Evolutionary conservation across 1,140 invertebrate genomes (phyloP).

Genomic region (Ridgeia piscesae): DNA sequence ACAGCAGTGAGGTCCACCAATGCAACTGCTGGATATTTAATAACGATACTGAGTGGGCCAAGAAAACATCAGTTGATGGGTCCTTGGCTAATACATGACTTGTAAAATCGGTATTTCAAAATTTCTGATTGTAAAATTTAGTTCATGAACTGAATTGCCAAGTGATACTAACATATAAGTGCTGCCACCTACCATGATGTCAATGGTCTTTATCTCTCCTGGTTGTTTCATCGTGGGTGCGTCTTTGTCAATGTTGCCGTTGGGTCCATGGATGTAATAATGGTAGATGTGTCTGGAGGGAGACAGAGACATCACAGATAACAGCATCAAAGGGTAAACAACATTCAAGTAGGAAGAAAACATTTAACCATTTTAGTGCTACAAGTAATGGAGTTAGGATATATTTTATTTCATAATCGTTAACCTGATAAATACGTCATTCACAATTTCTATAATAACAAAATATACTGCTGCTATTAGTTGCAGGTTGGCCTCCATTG

Average conservation of each 20-base stretch:
- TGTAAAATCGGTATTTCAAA: not conserved
- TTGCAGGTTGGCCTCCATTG: too few relatives aligned
- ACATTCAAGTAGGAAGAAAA: not conserved
- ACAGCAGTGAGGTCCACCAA: not conserved
- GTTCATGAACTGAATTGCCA: not conserved
- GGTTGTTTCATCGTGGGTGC: constrained; percentile 24
- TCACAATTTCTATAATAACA: too few relatives aligned
- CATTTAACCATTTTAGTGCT: too few relatives aligned
- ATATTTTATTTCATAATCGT: too few relatives aligned
- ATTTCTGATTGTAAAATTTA: not conserved
- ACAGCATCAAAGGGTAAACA: not conserved
- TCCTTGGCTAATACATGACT: too few relatives aligned
- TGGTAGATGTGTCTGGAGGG: constrained; percentile 57
- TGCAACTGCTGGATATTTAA: too few relatives aligned
- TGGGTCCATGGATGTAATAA: constrained; percentile 58
- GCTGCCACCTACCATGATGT: constrained; percentile 46
- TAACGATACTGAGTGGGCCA: not conserved
- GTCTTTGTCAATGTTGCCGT: constrained; percentile 46
- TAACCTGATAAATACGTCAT: too few relatives aligned
- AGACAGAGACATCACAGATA: not conserved
- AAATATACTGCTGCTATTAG: too few relatives aligned
- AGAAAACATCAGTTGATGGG: not conserved
- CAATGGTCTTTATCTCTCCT: constrained; percentile 46
- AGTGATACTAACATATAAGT: not conserved
- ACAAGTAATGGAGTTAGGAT: too few relatives aligned